A percentile compares a stretch with the other conserved stretches of the same genome.
phyloP scores from a whole-genome alignment of 2,888 invertebrate genomes.

The Romanomermis culicivorax region DNA sequence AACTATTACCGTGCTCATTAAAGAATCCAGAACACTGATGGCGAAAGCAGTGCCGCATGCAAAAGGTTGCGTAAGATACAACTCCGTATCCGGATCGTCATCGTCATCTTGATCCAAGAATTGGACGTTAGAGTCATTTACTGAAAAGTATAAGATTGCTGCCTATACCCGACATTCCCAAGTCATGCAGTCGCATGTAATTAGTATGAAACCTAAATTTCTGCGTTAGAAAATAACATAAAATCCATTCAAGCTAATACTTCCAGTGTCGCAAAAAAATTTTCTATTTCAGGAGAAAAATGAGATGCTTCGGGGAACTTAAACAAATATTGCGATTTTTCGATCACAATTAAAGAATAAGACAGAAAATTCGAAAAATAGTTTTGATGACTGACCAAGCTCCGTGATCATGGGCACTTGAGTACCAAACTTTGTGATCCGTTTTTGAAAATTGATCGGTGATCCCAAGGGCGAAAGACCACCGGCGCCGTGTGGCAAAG shows the following conservation, averaged over 20 bases:
- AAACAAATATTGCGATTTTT: too few relatives aligned
- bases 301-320: too few relatives aligned
- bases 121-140: conserved; percentile 94
- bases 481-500: conserved; percentile 22
- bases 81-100: conserved; percentile 97
- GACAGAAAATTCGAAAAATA: too few relatives aligned
- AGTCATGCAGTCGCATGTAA: too few relatives aligned
- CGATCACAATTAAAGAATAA: too few relatives aligned
- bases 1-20: conserved; percentile 99
- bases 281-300: too few relatives aligned
- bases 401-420: conserved; percentile 97
- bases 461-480: conserved; percentile 40
- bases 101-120: conserved; percentile 61
- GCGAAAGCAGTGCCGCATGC: conserved; percentile 99
- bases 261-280: too few relatives aligned
- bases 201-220: too few relatives aligned
- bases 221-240: too few relatives aligned
- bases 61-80: conserved; percentile 98
- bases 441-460: conserved; percentile 53
- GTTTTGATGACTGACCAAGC: too few relatives aligned
- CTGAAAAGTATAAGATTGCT: conserved; percentile 35
- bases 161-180: too few relatives aligned
- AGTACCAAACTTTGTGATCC: conserved; percentile 86
- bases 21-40: conserved; percentile 94
- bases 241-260: too few relatives aligned